Percentiles rank a stretch among this genome's conserved stretches.
Conservation (phyloP, 2,888 invertebrate species). For the Osedax fenrisi region DNA sequence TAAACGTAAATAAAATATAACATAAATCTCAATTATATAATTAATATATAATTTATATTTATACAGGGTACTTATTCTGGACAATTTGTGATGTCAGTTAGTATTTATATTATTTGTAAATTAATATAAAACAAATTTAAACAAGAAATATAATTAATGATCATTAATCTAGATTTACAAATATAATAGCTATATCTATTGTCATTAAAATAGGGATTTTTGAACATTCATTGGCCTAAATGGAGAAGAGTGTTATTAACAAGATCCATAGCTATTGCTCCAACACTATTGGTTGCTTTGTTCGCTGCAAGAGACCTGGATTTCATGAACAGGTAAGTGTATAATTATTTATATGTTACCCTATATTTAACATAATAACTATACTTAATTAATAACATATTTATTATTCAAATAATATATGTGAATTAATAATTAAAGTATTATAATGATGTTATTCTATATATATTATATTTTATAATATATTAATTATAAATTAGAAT, state of each 20-base stretch:
- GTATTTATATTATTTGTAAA: constrained; percentile 5
- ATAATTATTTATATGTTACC: too few species aligned
- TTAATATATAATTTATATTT: neutral
- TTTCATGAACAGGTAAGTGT: constrained; percentile 62
- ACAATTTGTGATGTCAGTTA: constrained; percentile 70
- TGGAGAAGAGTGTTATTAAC: constrained; percentile 78
- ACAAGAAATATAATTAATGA: too few species aligned
- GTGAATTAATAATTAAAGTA: too few species aligned
- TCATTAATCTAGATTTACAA: too few species aligned
- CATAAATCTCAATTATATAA: neutral
- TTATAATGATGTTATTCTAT: too few species aligned
- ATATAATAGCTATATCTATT: too few species aligned
- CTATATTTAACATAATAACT: too few species aligned
- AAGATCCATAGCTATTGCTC: constrained; percentile 67
- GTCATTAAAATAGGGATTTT: constrained; percentile 49
- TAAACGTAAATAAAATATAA: constrained; percentile 50
- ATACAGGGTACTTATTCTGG: constrained; percentile 64
- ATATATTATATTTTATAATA: too few species aligned
- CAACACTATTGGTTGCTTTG: constrained; percentile 51
- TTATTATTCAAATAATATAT: too few species aligned
- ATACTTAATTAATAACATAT: too few species aligned
- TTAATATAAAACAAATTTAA: too few species aligned
- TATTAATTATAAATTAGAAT: too few species aligned
- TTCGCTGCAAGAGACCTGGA: constrained; percentile 59
- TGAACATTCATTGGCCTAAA: constrained; percentile 46